A percentile compares a stretch with the other conserved stretches of the same genome.
phyloP scores from a whole-genome alignment of 2,797 vertebrate species.

The Pygocentrus nattereri region DNA sequence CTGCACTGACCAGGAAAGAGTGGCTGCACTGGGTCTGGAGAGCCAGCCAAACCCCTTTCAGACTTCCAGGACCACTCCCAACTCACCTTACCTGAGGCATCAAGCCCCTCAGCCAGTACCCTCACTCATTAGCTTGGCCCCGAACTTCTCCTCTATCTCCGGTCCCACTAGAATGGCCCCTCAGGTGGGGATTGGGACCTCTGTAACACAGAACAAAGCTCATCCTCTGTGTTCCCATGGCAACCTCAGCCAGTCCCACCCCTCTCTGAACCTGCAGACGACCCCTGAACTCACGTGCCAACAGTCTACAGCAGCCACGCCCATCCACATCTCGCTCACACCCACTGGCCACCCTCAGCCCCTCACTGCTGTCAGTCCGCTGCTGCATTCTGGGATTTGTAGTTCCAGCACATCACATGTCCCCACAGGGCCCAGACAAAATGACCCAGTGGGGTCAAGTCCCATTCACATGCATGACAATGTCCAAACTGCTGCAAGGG shows the following conservation, averaged over 20 bases:
- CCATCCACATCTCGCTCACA: constrained; percentile 69
- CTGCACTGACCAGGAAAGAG: constrained; percentile 67
- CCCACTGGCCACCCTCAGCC: constrained; percentile 65
- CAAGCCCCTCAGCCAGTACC: constrained; percentile 49
- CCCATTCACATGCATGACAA: constrained; percentile 58
- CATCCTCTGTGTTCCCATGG: constrained; percentile 65
- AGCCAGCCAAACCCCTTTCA: constrained; percentile 65
- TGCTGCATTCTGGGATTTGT: constrained; percentile 59
- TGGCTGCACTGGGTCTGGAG: constrained; percentile 62
- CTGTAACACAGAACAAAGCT: constrained; percentile 56
- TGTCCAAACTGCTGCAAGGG: constrained; percentile 28
- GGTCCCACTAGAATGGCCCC: constrained; percentile 55
- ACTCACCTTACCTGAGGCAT: constrained; percentile 67
- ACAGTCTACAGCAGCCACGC: constrained; percentile 60
- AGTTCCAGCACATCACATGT: constrained; percentile 53
- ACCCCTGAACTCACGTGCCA: constrained; percentile 63
- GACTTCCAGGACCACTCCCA: constrained; percentile 67
- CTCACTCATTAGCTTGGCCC: constrained; percentile 64
- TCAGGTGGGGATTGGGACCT: constrained; percentile 53
- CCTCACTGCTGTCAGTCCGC: constrained; percentile 69
- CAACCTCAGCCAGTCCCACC: constrained; percentile 64
- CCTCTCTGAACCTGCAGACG: constrained; percentile 64
- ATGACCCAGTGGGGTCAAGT: constrained; percentile 68
- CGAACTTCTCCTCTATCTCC: constrained; percentile 63
- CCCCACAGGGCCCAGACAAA: constrained; percentile 64